Percentiles rank a stretch among this genome's conserved stretches.
Conservation (phyloP, 2,113 vertebrate species). For the Lophius piscatorius region DNA sequence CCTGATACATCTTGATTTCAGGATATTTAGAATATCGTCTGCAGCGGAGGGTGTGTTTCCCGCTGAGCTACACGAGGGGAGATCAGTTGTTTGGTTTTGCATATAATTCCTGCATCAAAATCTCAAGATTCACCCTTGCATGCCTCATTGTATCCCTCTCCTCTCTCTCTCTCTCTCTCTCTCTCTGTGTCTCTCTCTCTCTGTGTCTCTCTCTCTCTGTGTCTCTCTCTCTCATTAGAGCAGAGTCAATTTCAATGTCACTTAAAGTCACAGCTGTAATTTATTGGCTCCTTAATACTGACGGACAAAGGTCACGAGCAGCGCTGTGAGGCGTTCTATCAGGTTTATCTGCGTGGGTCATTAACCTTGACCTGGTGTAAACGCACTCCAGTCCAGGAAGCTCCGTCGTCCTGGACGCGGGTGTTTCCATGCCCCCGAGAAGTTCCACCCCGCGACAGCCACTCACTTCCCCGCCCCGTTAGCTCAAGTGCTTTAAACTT, state of each 20-base stretch:
- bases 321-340: constrained; percentile 77
- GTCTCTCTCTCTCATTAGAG: constrained; percentile 65
- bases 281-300: constrained; percentile 81
- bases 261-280: constrained; percentile 80
- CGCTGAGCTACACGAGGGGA: too few species aligned
- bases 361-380: constrained; percentile 83
- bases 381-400: constrained; percentile 71
- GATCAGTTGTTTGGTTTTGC: too few species aligned
- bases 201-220: constrained; percentile 15
- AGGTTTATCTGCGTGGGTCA: constrained; percentile 78
- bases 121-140: not conserved
- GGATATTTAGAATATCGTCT: not conserved
- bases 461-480: constrained; percentile 69
- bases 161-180: not conserved
- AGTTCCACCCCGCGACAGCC: constrained; percentile 69
- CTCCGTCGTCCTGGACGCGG: constrained; percentile 43
- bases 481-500: constrained; percentile 89
- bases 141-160: too few species aligned
- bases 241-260: constrained; percentile 79
- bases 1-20: not conserved
- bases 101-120: too few species aligned
- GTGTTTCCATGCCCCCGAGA: constrained; percentile 75
- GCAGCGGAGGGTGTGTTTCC: too few species aligned
- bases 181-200: not conserved
- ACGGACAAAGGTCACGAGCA: constrained; percentile 77